Evolutionary conservation across 2,797 vertebrate species (phyloP).

Genomic region (Enteromius fasciolatus): DNA sequence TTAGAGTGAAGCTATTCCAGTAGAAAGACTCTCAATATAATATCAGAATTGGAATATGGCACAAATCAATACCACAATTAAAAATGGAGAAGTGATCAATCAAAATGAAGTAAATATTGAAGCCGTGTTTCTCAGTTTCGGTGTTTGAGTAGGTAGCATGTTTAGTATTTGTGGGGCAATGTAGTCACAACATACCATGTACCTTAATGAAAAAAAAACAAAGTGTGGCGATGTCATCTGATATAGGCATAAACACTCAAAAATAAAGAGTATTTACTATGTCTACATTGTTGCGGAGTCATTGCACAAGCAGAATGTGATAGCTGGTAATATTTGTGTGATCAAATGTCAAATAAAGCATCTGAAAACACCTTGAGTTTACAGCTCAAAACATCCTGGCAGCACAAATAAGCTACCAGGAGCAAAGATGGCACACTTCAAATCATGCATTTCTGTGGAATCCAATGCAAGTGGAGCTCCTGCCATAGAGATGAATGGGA

Average conservation of each 20-base stretch:
- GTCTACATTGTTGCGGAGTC: neutral
- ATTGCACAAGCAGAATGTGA: neutral
- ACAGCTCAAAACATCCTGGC: neutral
- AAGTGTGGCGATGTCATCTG: neutral
- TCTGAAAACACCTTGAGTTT: neutral
- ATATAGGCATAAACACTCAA: neutral
- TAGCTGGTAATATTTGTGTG: neutral
- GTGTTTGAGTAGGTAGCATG: neutral
- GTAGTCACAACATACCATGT: neutral
- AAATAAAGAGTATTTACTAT: neutral
- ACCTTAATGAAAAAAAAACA: neutral
- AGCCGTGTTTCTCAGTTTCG: neutral
- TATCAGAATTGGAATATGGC: slow-evolving; percentile 13
- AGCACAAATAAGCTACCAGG: neutral
- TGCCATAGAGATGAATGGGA: slow-evolving; percentile 1
- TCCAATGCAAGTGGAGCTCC: neutral
- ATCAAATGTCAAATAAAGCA: neutral
- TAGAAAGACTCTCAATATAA: neutral
- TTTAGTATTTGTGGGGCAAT: neutral
- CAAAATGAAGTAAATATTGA: neutral
- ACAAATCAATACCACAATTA: neutral
- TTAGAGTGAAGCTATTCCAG: neutral
- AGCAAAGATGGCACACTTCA: neutral
- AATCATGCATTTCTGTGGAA: neutral
- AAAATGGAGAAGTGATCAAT: neutral